Evolutionary conservation across 2,888 invertebrate species (phyloP), one percentile per base, ranked within the genome.

Genomic region (Atherix ibis): DNA sequence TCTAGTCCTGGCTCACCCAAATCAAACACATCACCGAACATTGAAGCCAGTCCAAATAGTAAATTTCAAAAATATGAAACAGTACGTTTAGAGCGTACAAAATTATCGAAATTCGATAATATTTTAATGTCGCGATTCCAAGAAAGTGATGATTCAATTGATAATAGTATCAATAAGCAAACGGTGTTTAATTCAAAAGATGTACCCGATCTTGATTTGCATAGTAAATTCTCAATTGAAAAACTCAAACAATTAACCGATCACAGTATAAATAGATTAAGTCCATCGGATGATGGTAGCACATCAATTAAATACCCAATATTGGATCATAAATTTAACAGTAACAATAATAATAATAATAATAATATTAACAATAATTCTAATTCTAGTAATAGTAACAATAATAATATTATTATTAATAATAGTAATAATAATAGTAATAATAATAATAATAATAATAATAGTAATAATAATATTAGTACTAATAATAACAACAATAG

Each of bases 1-100:
- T 59, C 59, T 4, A 53, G 51, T 42, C 60, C 61, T 3, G 56
- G 53, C 28, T 62, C 62, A 4, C 62, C 62, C 32, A 58, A 55
- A 34, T 58, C 59, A 3, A 58, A 58, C 32, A 52, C 54, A 26
- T 56, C 54, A 10, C 56, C 57, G 4, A 3, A 35, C 36, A 6
- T 39, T 41, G 38, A 35, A 24, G 24, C 29, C 19, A 34, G 18
- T n/a, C 10, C 12, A 13, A 35, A 31, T 14, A 32, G 24, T 10
- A 39, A 37, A 34, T 32, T 36, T n/a, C 31, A 34, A 4, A 41
- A 41, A 32, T 36, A 28, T 14, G 39, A 39, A n/a, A n/a, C 31
- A 18, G 35, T 43, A 26, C 40, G 39, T 3, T 13, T 40, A n/a
- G 40, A 39, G 18, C 30, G 39, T 19, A 28, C 37, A 8, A 30